Conservation (phyloP, 2,888 invertebrate genomes). For the Enchytraeus crypticus region DNA sequence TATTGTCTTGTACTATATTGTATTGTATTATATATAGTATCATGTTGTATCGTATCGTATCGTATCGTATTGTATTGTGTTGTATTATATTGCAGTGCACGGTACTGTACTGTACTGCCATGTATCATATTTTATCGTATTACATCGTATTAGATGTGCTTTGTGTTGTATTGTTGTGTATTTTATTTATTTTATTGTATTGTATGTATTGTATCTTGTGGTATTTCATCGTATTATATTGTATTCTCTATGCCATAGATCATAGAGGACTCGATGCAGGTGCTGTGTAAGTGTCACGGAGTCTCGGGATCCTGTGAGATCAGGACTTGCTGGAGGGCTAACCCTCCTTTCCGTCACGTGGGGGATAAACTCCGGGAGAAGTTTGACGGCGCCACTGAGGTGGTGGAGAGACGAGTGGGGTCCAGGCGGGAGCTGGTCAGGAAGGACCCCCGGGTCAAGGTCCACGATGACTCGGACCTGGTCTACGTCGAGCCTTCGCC, state of each 20-base stretch:
- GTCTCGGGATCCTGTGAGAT: slow-evolving; percentile 90
- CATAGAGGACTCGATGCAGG: slow-evolving; percentile 60
- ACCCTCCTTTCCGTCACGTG: slow-evolving; percentile 79
- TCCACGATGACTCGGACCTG: slow-evolving; percentile 81
- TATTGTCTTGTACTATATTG: too few species aligned
- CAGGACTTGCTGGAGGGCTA: slow-evolving; percentile 90
- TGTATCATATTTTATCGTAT: too few species aligned
- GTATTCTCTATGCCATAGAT: slow-evolving; percentile 52
- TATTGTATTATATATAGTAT: too few species aligned
- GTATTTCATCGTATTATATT: too few species aligned
- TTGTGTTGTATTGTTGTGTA: too few species aligned
- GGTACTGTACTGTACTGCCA: too few species aligned
- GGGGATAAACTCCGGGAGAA: slow-evolving; percentile 80
- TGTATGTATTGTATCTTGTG: too few species aligned
- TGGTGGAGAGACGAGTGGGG: slow-evolving; percentile 45
- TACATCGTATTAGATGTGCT: too few species aligned
- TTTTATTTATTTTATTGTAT: too few species aligned
- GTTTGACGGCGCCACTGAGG: slow-evolving; percentile 82
- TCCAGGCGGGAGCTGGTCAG: slow-evolving; percentile 54
- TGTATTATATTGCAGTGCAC: too few species aligned
- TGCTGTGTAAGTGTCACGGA: slow-evolving; percentile 81
- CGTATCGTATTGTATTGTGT: too few species aligned
- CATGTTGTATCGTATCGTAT: too few species aligned
- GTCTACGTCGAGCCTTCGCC: slow-evolving; percentile 92
- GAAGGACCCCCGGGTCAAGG: slow-evolving; percentile 55